Base-by-base conservation (phyloP, 2,797 vertebrate genomes). In the Antennarius maculatus region DNA sequence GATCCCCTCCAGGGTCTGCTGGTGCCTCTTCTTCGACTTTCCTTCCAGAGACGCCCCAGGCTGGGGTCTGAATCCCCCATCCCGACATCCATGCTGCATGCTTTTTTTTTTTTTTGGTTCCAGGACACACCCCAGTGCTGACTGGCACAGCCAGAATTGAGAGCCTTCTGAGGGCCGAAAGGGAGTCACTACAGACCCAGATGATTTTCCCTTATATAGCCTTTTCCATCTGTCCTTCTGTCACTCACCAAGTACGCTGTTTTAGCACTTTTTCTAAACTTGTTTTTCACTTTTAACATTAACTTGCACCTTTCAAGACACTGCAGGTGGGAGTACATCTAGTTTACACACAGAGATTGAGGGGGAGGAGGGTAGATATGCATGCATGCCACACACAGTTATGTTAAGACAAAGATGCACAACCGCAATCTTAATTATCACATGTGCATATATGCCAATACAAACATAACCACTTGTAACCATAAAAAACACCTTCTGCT, bases 1-100 rank as follows among this genome's bases (percentile, higher is more conserved):
- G 90, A 88, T 81, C 79, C 31, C 59, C 74, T 92, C 92, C 88
- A 93, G 76, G 62, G 51, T 76, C 78, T 79, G 79, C 83, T 83
- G 55, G 71, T 69, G 81, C 74, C 69, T 81, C 76, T 70, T 76
- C 86, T 81, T 85, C 63, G 66, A 15, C 78, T 75, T 63, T 66
- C 76, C 75, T 83, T 86, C 68, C 81, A 76, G 74, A 81, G 77
- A 49, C 17, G 75, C 83, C 83, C 57, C 69, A 59, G 84, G 67
- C 81, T 34, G 66, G 50, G 66, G 50, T 69, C 74, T 2, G 69
- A 71, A 76, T 87, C 83, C 85, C 78, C 62, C 65, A 61, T 83
- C 81, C 82, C 83, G 71, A 84, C 68, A 69, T 79, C 66, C 57
- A 54, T 74, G 74, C 59, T 63, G 55, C 67, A 75, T 78, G 76